Evolutionary conservation across 2,113 vertebrate genomes (phyloP), one percentile per base, ranked within the genome.

Genomic region (Bos indicus): DNA sequence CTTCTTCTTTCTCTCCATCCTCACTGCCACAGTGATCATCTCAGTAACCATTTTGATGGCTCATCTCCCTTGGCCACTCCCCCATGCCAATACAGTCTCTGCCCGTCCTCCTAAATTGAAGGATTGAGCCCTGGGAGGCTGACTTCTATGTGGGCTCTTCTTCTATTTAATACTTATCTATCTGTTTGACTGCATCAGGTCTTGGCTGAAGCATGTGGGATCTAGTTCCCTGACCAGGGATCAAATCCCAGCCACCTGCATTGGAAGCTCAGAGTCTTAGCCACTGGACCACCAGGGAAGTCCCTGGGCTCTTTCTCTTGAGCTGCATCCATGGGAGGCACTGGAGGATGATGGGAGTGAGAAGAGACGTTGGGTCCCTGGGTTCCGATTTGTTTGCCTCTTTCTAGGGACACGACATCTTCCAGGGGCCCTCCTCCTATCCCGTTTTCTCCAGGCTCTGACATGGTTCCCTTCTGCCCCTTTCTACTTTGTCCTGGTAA

Each of bases 21-120:
- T 57, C 9, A 1, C 26, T 15, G 23, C 56, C 5, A 2, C 46
- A 0, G 2, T 33, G 52, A 21, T 25, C 2, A 4, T 48, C 2
- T 77, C 54, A 36, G 1, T 16, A 48, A 36, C 23, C 86, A 3
- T 64, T 36, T 1, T 8, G 52, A 28, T 8, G 59, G 11, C 17
- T 36, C 5, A 43, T 36, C 14, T 8, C 52, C 16, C 52, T 5
- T 10, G 10, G 4, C n/a, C 62, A 56, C 28, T 9, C 6, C 15
- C 3, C 28, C 4, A 1, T 3, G 10, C 28, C 36, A 3, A 3
- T 30, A 1, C 9, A 10, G 25, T 40, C 54, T 46, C 21, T 67
- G 56, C 40, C 77, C 28, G 1, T 54, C 83, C 43, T n/a, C 62
- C 36, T 26, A 13, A 28, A 12, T 11, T 1, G 12, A 30, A 15